Base-by-base conservation (phyloP, 1,140 invertebrate genomes). In the Bacillus rossius region DNA sequence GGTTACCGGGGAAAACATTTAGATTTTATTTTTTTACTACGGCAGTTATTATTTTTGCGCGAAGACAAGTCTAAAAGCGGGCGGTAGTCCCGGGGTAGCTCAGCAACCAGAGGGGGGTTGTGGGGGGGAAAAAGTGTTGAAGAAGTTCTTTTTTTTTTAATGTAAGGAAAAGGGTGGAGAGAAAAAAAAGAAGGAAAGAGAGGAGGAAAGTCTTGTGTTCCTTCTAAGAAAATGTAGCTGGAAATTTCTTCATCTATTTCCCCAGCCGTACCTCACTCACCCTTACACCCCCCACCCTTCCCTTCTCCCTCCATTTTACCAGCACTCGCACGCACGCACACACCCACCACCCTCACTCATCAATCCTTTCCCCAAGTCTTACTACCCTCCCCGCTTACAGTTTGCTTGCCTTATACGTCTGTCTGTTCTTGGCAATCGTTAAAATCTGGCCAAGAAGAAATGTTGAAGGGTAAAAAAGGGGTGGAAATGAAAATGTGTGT, bases 371-470 rank as follows among this genome's bases (percentile, higher is more conserved):
- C 37, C 55, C 26, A 25, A 22, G 22, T 34, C 29, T 34, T 34
- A 34, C 29, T 34, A 10, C 37, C 38, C 16, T 10, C 38, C 4
- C 53, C 23, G 37, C 45, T 26, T 42, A 25, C 53, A 40, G 37
- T 55, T 26, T 42, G 42, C 29, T 34, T 34, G 29, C 29, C 29
- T 34, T 34, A 34, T 50, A 57, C 55, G 55, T 52, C 55, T 57
- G 55, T 57, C 55, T 57, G 55, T 52, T 47, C 55, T 57, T 57
- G 49, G 55, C 55, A 57, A 57, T 57, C 55, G 55, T 57, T 57
- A 57, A 57, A 57, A 57, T 57, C 55, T 57, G 55, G 55, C 55
- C 38, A 57, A 50, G 55, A 57, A 57, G 55, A 57, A 57, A 57
- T 57, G 43, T 57, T 43, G 41, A 57, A 29, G 25, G 42, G 55